Percentiles rank a stretch among this genome's conserved stretches.
Conservation (phyloP, 2,888 invertebrate species). For the Choristoneura rosaceana region DNA sequence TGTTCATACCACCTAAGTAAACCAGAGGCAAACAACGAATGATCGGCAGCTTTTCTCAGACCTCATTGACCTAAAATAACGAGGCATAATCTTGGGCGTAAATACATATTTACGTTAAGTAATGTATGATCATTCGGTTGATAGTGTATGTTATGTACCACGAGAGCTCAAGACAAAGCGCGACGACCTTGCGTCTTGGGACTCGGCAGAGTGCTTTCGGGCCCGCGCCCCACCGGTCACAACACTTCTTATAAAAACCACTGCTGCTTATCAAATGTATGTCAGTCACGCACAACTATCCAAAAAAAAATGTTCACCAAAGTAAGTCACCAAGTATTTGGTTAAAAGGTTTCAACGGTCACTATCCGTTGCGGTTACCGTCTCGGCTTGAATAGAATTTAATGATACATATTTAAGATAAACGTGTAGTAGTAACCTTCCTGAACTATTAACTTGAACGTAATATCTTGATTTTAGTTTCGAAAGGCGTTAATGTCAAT, state of each 20-base stretch:
- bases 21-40: constrained; percentile 31
- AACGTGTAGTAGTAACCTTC: constrained; percentile 17
- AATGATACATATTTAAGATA: constrained; percentile 36
- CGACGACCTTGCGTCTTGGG: constrained; percentile 72
- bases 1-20: constrained; percentile 24
- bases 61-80: constrained; percentile 64
- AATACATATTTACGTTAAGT: constrained; percentile 65
- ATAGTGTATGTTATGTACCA: constrained; percentile 71
- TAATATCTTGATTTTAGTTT: constrained; percentile 24
- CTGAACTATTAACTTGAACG: constrained; percentile 14
- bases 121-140: constrained; percentile 73
- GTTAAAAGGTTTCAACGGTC: constrained; percentile 47
- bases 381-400: constrained; percentile 32
- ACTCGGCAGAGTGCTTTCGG: constrained; percentile 60
- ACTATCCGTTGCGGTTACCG: constrained; percentile 25
- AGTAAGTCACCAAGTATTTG: constrained; percentile 65
- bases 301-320: constrained; percentile 79
- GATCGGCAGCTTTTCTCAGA: constrained; percentile 27
- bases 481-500: constrained; percentile 22
- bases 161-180: constrained; percentile 81
- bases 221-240: constrained; percentile 75
- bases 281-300: constrained; percentile 77
- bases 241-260: constrained; percentile 81
- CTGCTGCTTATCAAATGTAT: constrained; percentile 71
- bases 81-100: constrained; percentile 65